Evolutionary conservation across 2,888 invertebrate genomes (phyloP).

Genomic region (Empis stercorea): DNA sequence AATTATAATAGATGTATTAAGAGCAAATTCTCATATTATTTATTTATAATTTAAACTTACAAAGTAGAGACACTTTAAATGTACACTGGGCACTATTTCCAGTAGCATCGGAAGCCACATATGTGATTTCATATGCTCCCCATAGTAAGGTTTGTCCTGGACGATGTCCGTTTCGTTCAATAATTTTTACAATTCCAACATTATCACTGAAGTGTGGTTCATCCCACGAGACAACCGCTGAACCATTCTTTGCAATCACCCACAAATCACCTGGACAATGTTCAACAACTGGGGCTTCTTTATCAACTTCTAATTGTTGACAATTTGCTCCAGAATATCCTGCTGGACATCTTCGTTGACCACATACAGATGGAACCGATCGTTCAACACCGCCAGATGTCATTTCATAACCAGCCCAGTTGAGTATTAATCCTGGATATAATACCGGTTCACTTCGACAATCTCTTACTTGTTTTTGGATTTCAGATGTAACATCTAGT

Average conservation of each 20-base stretch:
- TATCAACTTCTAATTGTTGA: conserved; percentile 70
- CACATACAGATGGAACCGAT: conserved; percentile 83
- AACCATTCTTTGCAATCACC: conserved; percentile 86
- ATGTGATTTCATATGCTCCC: conserved; percentile 87
- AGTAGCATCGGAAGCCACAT: conserved; percentile 84
- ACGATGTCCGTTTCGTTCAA: conserved; percentile 74
- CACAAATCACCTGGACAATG: conserved; percentile 89
- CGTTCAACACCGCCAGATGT: conserved; percentile 80
- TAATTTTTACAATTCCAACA: conserved; percentile 62
- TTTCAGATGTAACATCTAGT: conserved; percentile 79
- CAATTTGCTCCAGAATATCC: conserved; percentile 80
- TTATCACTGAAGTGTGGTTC: conserved; percentile 85
- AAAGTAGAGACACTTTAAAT: conserved; percentile 79
- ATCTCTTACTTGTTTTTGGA: conserved; percentile 86
- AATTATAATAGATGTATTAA: conserved; percentile 13
- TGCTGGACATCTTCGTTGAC: conserved; percentile 75
- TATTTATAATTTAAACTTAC: conserved; percentile 43
- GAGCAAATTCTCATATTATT: too few relatives aligned
- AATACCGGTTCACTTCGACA: conserved; percentile 86
- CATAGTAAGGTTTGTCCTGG: conserved; percentile 80
- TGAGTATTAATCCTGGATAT: conserved; percentile 70
- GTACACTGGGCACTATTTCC: conserved; percentile 85
- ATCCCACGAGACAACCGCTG: conserved; percentile 82
- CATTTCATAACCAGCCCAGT: conserved; percentile 90
- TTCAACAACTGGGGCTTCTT: conserved; percentile 72